These are phyloP conservation scores for Cephus runcator DNA, from an alignment of 2,888 invertebrate species.

Conservation along the genomic window DNA sequence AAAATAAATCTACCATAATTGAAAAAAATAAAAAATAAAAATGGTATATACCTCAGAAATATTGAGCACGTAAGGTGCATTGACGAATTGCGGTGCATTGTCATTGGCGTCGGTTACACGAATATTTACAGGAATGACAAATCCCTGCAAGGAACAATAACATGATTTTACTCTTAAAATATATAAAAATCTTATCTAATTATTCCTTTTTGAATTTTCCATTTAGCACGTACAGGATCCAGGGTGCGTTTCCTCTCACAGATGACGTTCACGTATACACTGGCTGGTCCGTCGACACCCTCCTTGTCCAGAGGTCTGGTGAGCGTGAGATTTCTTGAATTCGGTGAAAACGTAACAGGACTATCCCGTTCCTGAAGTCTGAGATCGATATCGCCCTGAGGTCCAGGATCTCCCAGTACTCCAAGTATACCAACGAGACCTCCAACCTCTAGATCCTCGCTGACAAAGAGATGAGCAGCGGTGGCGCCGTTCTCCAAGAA, in stretches of 20 bases:
- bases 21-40: not conserved
- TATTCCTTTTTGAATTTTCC: not conserved
- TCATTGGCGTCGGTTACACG: constrained; percentile 93
- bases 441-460: constrained; percentile 85
- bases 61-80: constrained; percentile 83
- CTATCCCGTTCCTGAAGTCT: constrained; percentile 83
- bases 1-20: constrained; percentile 13
- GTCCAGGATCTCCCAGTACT: constrained; percentile 83
- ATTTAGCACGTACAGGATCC: constrained; percentile 75
- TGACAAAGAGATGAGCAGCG: constrained; percentile 90
- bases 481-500: constrained; percentile 91
- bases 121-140: constrained; percentile 83
- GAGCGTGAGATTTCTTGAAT: constrained; percentile 84
- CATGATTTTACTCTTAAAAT: not conserved
- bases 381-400: constrained; percentile 81
- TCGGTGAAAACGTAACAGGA: constrained; percentile 80
- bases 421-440: constrained; percentile 82
- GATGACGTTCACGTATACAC: constrained; percentile 86
- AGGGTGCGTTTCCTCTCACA: constrained; percentile 83
- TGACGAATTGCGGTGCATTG: constrained; percentile 85
- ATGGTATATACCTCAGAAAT: constrained; percentile 77
- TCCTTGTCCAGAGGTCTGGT: constrained; percentile 85
- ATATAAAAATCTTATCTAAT: not conserved
- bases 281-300: constrained; percentile 83
- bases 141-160: constrained; percentile 68